These are phyloP conservation scores for Anolis apletophallus DNA, from an alignment of 2,797 vertebrate genomes.

Conservation along the genomic window DNA sequence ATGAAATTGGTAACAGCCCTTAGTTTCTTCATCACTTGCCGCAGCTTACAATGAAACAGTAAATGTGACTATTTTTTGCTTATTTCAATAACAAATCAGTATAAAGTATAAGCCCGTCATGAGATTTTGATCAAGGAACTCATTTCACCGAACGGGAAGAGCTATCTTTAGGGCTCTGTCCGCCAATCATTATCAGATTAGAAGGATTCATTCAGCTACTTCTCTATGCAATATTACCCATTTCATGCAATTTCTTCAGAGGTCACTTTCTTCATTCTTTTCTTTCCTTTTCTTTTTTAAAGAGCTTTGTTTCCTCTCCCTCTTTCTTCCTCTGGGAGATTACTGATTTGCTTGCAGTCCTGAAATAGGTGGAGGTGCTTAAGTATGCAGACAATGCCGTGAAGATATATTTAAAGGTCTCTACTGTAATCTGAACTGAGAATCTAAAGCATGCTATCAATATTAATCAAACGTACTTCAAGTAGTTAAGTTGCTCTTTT, in stretches of 20 bases:
- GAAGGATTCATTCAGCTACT: slow-evolving; percentile 64
- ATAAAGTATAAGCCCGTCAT: slow-evolving; percentile 37
- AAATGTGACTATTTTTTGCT: slow-evolving; percentile 55
- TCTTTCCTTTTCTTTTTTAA: slow-evolving; percentile 29
- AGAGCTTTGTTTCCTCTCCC: neutral
- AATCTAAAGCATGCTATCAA: slow-evolving; percentile 66
- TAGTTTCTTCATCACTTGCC: slow-evolving; percentile 37
- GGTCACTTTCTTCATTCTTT: slow-evolving; percentile 41
- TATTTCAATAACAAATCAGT: slow-evolving; percentile 49
- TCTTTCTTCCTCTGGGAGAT: slow-evolving; percentile 13
- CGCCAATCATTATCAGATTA: slow-evolving; percentile 70
- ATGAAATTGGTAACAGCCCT: neutral
- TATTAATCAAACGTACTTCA: slow-evolving; percentile 63
- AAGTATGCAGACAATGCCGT: slow-evolving; percentile 60
- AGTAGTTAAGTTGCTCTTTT: neutral
- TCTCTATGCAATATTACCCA: slow-evolving; percentile 56
- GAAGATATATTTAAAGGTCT: slow-evolving; percentile 63
- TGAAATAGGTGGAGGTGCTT: slow-evolving; percentile 46
- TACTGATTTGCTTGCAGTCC: slow-evolving; percentile 12
- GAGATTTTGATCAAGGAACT: slow-evolving; percentile 57
- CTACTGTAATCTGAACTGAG: slow-evolving; percentile 47
- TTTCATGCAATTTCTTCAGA: slow-evolving; percentile 50
- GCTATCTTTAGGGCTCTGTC: slow-evolving; percentile 53
- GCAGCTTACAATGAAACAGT: slow-evolving; percentile 65
- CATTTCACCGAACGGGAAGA: slow-evolving; percentile 59